Percentiles rank a stretch among this genome's conserved stretches.
phyloP scores from a whole-genome alignment of 2,113 vertebrate genomes.

The Antigone vipio region DNA sequence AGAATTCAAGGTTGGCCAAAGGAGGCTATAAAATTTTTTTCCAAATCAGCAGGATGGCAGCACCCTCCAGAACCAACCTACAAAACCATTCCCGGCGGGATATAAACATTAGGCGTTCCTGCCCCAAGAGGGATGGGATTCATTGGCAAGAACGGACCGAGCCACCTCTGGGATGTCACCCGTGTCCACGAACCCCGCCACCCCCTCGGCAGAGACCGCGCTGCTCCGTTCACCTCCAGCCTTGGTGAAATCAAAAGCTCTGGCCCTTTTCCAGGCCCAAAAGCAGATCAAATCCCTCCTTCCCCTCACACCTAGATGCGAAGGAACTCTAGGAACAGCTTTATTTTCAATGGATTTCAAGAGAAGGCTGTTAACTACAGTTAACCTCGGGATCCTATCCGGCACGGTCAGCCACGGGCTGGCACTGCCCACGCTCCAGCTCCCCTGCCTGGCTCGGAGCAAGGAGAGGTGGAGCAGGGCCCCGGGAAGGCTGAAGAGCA shows the following conservation, averaged over 20 bases:
- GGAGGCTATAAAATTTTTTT: background rate
- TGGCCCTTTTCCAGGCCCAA: background rate
- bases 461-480: background rate
- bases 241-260: background rate
- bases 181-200: fast-evolving
- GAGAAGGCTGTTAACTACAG: background rate
- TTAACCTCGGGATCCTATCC: background rate
- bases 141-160: background rate
- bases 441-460: background rate
- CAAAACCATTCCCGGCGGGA: background rate
- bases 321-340: background rate
- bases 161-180: background rate
- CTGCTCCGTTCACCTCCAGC: background rate
- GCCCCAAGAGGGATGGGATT: background rate
- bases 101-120: fast-evolving
- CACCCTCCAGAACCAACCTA: background rate
- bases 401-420: background rate
- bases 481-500: background rate
- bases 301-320: background rate
- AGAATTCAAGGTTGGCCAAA: background rate
- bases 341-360: background rate
- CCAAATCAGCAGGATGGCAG: background rate
- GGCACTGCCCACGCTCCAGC: background rate
- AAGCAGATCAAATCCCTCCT: background rate
- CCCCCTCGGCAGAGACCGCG: background rate